Evolutionary conservation across 1,140 invertebrate genomes (phyloP).

Genomic region (Drosophila obscura): DNA sequence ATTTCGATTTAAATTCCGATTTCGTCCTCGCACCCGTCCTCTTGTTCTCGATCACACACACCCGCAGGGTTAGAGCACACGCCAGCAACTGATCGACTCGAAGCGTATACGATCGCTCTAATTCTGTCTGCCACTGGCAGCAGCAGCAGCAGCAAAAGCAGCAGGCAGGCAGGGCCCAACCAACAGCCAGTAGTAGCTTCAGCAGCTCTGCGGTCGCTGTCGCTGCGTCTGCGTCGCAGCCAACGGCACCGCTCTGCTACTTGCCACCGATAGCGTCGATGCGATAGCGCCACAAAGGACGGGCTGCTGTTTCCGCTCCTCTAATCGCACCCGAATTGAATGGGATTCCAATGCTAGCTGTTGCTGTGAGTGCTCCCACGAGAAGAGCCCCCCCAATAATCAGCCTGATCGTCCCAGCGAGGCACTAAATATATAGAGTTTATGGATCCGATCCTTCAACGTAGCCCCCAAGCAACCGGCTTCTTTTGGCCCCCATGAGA

Average conservation of each 20-base stretch:
- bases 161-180: background rate
- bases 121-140: slow-evolving; percentile 61
- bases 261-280: slow-evolving; percentile 17
- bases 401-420: background rate
- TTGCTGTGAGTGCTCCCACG: background rate
- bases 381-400: background rate
- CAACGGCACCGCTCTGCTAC: background rate
- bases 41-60: slow-evolving; percentile 56
- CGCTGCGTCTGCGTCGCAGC: background rate
- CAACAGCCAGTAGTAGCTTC: slow-evolving; percentile 7
- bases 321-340: slow-evolving; percentile 42
- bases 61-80: slow-evolving; percentile 74
- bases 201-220: slow-evolving; percentile 3
- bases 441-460: slow-evolving; percentile 43
- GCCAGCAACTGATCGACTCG: slow-evolving; percentile 71
- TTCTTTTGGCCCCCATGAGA: slow-evolving; percentile 34
- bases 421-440: slow-evolving; percentile 26
- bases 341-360: background rate
- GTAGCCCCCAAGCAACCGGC: slow-evolving; percentile 42
- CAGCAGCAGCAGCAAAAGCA: slow-evolving; percentile 13
- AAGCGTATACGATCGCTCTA: slow-evolving; percentile 66
- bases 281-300: slow-evolving; percentile 49
- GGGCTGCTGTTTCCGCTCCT: slow-evolving; percentile 41
- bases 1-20: slow-evolving; percentile 17
- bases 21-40: slow-evolving; percentile 38